These are phyloP conservation scores for Anhinga rufa DNA, from an alignment of 2,113 vertebrate genomes.

Conservation along the genomic window DNA sequence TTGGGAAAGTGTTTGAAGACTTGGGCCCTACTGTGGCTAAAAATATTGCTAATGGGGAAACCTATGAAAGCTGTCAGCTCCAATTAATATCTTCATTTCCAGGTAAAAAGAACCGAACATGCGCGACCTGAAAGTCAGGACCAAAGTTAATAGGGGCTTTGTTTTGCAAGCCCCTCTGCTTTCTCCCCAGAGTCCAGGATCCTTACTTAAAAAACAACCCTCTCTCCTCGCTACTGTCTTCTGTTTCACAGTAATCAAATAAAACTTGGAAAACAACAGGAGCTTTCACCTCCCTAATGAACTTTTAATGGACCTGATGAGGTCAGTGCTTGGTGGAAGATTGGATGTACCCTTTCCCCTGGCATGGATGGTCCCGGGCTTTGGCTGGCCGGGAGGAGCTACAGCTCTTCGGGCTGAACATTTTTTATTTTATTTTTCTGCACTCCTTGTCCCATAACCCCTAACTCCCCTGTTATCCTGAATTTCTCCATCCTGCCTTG, in stretches of 20 bases:
- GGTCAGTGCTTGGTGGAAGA: background rate
- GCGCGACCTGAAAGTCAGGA: background rate
- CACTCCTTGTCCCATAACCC: background rate
- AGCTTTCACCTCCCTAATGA: conserved; percentile 13
- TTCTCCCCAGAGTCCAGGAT: background rate
- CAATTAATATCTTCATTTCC: conserved; percentile 60
- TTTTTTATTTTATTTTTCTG: background rate
- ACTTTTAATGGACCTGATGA: background rate
- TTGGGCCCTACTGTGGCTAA: conserved; percentile 4
- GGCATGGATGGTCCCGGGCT: fast-evolving
- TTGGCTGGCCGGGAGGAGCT: background rate
- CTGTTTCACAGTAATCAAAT: conserved; percentile 3
- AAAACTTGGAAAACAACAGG: background rate
- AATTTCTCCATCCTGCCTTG: background rate
- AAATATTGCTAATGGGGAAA: conserved; percentile 31
- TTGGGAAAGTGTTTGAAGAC: conserved; percentile 32
- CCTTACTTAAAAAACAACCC: background rate
- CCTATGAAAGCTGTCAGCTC: conserved; percentile 33
- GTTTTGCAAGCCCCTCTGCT: background rate
- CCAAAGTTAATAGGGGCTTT: conserved; percentile 38
- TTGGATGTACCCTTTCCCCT: background rate
- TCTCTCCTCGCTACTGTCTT: background rate
- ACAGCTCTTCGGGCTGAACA: background rate
- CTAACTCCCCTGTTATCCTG: background rate
- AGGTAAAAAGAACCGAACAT: conserved; percentile 23